These are phyloP conservation scores for Vannuccia rotundouncinata DNA, from an alignment of 2,888 invertebrate genomes.

Conservation along the genomic window DNA sequence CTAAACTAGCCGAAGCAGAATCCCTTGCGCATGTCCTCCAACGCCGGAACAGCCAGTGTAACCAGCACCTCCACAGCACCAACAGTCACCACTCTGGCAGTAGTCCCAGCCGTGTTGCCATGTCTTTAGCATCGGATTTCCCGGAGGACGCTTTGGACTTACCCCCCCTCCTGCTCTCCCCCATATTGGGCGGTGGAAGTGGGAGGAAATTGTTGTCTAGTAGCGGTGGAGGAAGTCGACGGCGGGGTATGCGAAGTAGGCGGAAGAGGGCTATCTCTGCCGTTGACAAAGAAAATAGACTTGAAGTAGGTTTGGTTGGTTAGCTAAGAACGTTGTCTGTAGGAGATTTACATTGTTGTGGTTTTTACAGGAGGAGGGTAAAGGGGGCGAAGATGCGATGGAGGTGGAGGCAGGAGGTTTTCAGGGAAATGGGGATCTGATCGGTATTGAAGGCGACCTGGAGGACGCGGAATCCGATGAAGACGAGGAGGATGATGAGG, in stretches of 20 bases:
- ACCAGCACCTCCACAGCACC: not conserved
- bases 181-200: not conserved
- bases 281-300: not conserved
- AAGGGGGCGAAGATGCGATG: not conserved
- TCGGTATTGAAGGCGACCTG: slow-evolving; percentile 5
- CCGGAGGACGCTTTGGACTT: not conserved
- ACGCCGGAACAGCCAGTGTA: not conserved
- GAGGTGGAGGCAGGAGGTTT: not conserved
- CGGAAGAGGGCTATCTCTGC: not conserved
- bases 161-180: not conserved
- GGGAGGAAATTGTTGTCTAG: not conserved
- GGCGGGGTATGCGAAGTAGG: not conserved
- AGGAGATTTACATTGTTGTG: too few relatives aligned
- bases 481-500: slow-evolving; percentile 33
- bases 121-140: not conserved
- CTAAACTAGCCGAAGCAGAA: slow-evolving; percentile 37
- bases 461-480: slow-evolving; percentile 35
- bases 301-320: too few relatives aligned
- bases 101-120: slow-evolving; percentile 4
- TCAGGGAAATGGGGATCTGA: not conserved
- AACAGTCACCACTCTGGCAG: not conserved
- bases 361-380: not conserved
- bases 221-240: not conserved
- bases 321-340: too few relatives aligned
- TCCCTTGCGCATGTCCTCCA: slow-evolving; percentile 31